These are phyloP conservation scores for Catostomus latipinnis DNA, from an alignment of 2,797 vertebrate genomes.

Conservation along the genomic window DNA sequence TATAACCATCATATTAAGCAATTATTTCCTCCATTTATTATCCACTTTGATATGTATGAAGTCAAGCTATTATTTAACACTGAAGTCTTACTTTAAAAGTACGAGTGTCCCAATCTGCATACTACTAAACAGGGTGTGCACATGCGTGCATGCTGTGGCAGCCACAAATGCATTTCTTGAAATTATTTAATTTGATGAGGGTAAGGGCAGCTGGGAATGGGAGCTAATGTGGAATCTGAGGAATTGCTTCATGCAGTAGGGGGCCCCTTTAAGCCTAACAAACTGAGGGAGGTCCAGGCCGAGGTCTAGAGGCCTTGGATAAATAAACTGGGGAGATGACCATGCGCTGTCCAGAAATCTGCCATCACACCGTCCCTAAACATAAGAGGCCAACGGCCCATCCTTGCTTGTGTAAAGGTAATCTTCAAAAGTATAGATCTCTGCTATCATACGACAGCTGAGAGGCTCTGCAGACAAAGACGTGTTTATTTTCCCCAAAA, in stretches of 20 bases:
- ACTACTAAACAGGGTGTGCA: neutral
- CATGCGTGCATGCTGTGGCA: slow-evolving; percentile 63
- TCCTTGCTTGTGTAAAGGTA: slow-evolving; percentile 65
- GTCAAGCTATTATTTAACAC: neutral
- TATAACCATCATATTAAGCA: neutral
- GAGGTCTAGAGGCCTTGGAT: slow-evolving; percentile 86
- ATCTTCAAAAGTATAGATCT: slow-evolving; percentile 68
- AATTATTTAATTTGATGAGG: slow-evolving; percentile 69
- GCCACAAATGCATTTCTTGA: slow-evolving; percentile 50
- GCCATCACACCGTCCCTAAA: slow-evolving; percentile 77
- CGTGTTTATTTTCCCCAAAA: slow-evolving; percentile 59
- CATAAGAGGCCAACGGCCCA: slow-evolving; percentile 68
- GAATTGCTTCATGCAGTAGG: slow-evolving; percentile 84
- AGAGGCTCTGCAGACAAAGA: slow-evolving; percentile 47
- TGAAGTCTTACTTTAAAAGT: neutral
- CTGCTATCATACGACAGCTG: slow-evolving; percentile 67
- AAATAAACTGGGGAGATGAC: slow-evolving; percentile 87
- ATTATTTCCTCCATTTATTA: neutral
- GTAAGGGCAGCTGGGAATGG: slow-evolving; percentile 81
- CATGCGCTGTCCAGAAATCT: slow-evolving; percentile 83
- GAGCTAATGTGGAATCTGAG: slow-evolving; percentile 85
- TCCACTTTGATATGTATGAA: neutral
- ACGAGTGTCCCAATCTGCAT: neutral
- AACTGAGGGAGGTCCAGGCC: slow-evolving; percentile 87
- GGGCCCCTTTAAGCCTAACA: slow-evolving; percentile 86